phyloP scores from a whole-genome alignment of 1,140 invertebrate species.

The Brachionus angularis region DNA sequence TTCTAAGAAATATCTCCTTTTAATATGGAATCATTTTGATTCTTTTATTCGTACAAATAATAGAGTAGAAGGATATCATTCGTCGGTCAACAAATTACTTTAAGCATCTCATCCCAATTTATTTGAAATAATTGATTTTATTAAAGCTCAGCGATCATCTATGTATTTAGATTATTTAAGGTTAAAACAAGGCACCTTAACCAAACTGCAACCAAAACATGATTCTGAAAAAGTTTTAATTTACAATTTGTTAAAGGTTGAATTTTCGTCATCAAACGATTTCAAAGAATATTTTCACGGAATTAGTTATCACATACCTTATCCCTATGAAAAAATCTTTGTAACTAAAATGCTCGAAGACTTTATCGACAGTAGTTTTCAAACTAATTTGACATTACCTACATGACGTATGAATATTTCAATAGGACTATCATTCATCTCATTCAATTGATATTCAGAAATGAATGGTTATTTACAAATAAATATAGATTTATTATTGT shows the following conservation, averaged over 20 bases:
- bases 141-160: slow-evolving; percentile 6
- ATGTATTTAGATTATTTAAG: neutral
- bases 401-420: too few relatives aligned
- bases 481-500: too few relatives aligned
- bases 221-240: slow-evolving; percentile 23
- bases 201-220: slow-evolving; percentile 2
- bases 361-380: too few relatives aligned
- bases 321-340: slow-evolving; percentile 16
- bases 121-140: slow-evolving; percentile 15
- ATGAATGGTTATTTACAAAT: too few relatives aligned
- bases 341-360: too few relatives aligned
- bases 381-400: too few relatives aligned
- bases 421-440: too few relatives aligned
- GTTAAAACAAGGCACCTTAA: slow-evolving; percentile 9
- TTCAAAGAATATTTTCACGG: slow-evolving; percentile 36
- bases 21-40: slow-evolving; percentile 20
- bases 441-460: too few relatives aligned
- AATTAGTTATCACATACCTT: slow-evolving; percentile 13
- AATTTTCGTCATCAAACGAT: slow-evolving; percentile 15
- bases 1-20: slow-evolving; percentile 5
- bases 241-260: slow-evolving; percentile 16
- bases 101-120: neutral
- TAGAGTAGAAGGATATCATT: slow-evolving; percentile 20
- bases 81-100: slow-evolving; percentile 1
- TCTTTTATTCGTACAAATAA: slow-evolving; percentile 4